Base-by-base conservation (phyloP, 2,113 vertebrate genomes). In the Silurus glanis region DNA sequence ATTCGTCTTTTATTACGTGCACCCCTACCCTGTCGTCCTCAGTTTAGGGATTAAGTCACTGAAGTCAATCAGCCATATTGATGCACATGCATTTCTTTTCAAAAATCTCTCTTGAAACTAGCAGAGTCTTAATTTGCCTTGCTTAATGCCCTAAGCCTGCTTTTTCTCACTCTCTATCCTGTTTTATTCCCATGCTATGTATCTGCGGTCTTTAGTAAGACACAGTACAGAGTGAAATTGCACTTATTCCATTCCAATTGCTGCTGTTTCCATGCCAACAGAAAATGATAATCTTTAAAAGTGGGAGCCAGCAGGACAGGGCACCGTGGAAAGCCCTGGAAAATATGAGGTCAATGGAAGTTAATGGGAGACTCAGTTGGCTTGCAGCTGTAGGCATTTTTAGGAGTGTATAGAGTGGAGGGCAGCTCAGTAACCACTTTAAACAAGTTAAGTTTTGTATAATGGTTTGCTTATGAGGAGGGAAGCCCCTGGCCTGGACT, bases 241-340 rank as follows among this genome's bases (percentile, higher is more conserved):
- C 86, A 90, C 83, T 88, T 89, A 82, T 91, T 91, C 87, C 86
- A 83, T 91, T 88, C 1, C 76, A 89, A 89, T 90, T 86, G 91
- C 92, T 91, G 90, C 93, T 91, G 93, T 95, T 94, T 94, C 94
- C 93, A 94, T 89, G 93, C 93, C 94, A 93, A 94, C 93, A 93
- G 91, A 88, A 93, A 93, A 90, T 92, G 94, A 92, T 91, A 89
- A 90, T 92, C 89, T 90, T 87, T 66, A 86, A 82, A 84, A 72
- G 49, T 89, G 83, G 84, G 78, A 91, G 90, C 94, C 93, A 94
- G 92, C 92, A 81, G 91, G 86, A 64, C 89, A 55, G 83, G 87
- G 87, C 80, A 85, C 91, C 90, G 89, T 89, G 89, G 89, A 89
- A 91, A 88, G 72, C 86, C 89, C 83, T 83, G 85, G 89, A 89